These are phyloP conservation scores for Synanthedon andrenaeformis DNA, from an alignment of 2,888 invertebrate species.

Conservation along the genomic window DNA sequence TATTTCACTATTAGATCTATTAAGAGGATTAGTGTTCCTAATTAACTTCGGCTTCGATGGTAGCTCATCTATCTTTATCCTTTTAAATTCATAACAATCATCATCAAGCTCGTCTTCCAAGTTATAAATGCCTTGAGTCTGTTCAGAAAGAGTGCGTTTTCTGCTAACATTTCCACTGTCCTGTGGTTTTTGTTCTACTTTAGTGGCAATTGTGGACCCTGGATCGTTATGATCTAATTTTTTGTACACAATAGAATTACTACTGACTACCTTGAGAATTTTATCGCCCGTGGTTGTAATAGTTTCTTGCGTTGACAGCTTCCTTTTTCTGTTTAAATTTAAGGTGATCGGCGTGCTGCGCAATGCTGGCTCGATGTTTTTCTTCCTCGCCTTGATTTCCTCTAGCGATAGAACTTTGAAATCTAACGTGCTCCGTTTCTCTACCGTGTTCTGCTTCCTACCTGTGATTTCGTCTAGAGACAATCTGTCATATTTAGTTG, in stretches of 20 bases:
- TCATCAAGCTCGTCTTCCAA: conserved; percentile 49
- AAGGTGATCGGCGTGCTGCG: conserved; percentile 39
- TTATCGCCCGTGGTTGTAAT: conserved; percentile 53
- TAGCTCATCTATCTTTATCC: conserved; percentile 41
- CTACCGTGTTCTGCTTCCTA: conserved; percentile 22
- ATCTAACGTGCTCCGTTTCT: conserved; percentile 35
- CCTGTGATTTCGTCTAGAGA: conserved; percentile 64
- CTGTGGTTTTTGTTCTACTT: conserved; percentile 25
- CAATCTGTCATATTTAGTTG: conserved; percentile 55
- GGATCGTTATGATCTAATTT: conserved; percentile 38
- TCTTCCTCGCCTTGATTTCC: conserved; percentile 61
- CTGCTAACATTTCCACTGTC: conserved; percentile 29
- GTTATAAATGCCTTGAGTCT: conserved; percentile 38
- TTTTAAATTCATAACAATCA: conserved; percentile 53
- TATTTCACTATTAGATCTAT: conserved; percentile 19
- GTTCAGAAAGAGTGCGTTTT: conserved; percentile 51
- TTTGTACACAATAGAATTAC: conserved; percentile 58
- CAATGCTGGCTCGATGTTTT: conserved; percentile 23
- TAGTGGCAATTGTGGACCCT: conserved; percentile 19
- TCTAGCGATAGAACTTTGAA: conserved; percentile 64
- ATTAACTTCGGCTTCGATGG: conserved; percentile 47
- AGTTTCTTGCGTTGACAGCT: conserved; percentile 52
- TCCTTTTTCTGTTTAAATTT: conserved; percentile 48
- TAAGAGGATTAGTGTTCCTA: conserved; percentile 29
- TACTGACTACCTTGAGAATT: conserved; percentile 57